These are phyloP conservation scores for Gerris lacustris DNA, from an alignment of 2,888 invertebrate genomes.

Conservation along the genomic window DNA sequence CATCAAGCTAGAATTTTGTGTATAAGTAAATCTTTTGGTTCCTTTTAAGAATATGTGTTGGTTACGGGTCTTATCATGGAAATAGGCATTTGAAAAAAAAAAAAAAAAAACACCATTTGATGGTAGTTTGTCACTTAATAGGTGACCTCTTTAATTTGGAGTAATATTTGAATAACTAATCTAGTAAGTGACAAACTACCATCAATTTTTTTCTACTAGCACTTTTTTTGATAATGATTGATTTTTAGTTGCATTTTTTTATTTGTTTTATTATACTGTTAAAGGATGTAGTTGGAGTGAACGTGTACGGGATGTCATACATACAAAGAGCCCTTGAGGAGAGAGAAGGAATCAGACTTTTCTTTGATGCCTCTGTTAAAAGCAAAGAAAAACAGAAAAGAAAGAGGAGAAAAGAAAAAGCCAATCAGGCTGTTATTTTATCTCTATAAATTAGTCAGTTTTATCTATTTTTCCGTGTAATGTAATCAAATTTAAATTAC, in stretches of 20 bases:
- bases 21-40: no score
- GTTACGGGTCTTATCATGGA: no score
- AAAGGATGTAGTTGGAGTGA: slow-evolving; percentile 72
- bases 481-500: no score
- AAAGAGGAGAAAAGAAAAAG: slow-evolving; percentile 28
- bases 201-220: background rate
- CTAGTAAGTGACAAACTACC: no score
- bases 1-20: no score
- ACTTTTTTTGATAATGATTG: background rate
- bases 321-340: slow-evolving; percentile 64
- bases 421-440: slow-evolving; percentile 20
- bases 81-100: no score
- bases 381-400: slow-evolving; percentile 52
- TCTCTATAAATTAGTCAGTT: background rate
- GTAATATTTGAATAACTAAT: no score
- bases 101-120: no score
- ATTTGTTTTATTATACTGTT: background rate
- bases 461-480: no score
- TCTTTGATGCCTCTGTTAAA: slow-evolving; percentile 57
- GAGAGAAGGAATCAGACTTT: slow-evolving; percentile 59
- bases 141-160: no score
- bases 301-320: slow-evolving; percentile 67
- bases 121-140: no score
- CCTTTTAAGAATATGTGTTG: no score
- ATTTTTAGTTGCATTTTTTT: background rate